Base-by-base conservation (phyloP, 2,888 invertebrate species). In the Dynastes hyllus region DNA sequence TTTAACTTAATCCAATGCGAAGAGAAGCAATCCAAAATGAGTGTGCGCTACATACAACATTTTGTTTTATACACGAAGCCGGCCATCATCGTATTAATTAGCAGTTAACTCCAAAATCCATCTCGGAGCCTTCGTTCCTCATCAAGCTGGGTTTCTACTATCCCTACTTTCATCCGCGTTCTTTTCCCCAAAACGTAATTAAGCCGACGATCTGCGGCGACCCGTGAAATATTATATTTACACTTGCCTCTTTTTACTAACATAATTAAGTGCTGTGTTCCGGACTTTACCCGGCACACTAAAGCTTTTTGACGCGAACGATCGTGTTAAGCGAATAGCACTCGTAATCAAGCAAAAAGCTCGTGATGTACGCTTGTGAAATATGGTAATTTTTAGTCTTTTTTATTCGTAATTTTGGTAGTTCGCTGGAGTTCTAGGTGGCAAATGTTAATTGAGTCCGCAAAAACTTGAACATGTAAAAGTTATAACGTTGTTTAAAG, bases 51-150 rank as follows among this genome's bases (percentile, higher is more conserved):
- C 16, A 66, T 16, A 40, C 40, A 66, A 8, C 66, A 40, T 13
- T 37, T 40, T 66, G 66, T 16, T 66, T 32, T n/a, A 40, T 40
- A 66, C 66, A 45, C 40, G 40, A 40, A 66, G n/a, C 66, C 16
- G 66, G 13, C 65, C 66, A 45, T 66, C 66, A 45, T 45, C 45
- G 2, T 66, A 40, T 66, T 66, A 66, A 66, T 66, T 66, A 66
- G 32, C 40, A n/a, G 66, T 66, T 66, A 66, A 66, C 66, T 66
- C 16, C 66, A 66, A 40, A 66, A 40, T n/a, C 66, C 66, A 66
- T 40, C 66, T 66, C n/a, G 40, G 8, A n/a, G 4, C 66, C 37
- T 40, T n/a, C 40, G 40, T 32, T 66, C 13, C 5, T 4, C 16
- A 13, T 16, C 53, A 53, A n/a, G 11, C 53, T n/a, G 53, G 45